Conservation (phyloP, 2,888 invertebrate species). For the Apocheima hispidaria region DNA sequence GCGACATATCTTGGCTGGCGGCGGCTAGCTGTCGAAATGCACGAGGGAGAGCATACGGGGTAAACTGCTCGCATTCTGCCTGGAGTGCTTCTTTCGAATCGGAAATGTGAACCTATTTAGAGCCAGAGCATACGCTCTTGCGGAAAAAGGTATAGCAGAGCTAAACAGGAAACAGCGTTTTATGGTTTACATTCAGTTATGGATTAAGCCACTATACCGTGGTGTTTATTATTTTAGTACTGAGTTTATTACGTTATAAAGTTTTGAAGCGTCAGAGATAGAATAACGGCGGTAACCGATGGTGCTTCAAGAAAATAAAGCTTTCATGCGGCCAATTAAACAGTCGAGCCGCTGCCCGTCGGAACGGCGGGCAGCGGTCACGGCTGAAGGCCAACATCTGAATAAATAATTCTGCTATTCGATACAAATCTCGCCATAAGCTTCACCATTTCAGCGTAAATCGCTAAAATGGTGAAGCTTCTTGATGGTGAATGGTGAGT, state of each 20-base stretch:
- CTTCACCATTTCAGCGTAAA: slow-evolving; percentile 32
- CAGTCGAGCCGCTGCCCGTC: slow-evolving; percentile 45
- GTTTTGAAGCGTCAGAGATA: slow-evolving; percentile 25
- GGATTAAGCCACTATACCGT: slow-evolving; percentile 19
- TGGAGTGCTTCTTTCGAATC: slow-evolving; percentile 65
- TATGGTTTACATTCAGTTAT: slow-evolving; percentile 18
- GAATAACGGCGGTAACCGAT: slow-evolving; percentile 39
- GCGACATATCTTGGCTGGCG: slow-evolving; percentile 80
- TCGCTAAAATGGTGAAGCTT: too few species aligned
- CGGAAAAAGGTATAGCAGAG: slow-evolving; percentile 28
- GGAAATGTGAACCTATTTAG: slow-evolving; percentile 68
- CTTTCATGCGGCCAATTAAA: slow-evolving; percentile 61
- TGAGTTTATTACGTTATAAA: slow-evolving; percentile 32
- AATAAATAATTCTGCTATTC: slow-evolving; percentile 58
- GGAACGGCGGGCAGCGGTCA: slow-evolving; percentile 43
- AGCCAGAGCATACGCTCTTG: slow-evolving; percentile 53
- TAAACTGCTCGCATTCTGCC: slow-evolving; percentile 75
- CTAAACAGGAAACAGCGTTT: slow-evolving; percentile 30
- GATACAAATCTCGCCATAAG: slow-evolving; percentile 41
- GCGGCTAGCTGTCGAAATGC: slow-evolving; percentile 76
- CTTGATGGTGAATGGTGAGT: too few species aligned
- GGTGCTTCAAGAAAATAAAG: slow-evolving; percentile 59
- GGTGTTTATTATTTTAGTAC: slow-evolving; percentile 22
- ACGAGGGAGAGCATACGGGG: slow-evolving; percentile 69
- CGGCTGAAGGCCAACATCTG: slow-evolving; percentile 49